These are phyloP conservation scores for Haliclystus octoradiatus DNA, from an alignment of 30 jellyfish, hydroid and myxozoan genomes.

Conservation along the genomic window DNA sequence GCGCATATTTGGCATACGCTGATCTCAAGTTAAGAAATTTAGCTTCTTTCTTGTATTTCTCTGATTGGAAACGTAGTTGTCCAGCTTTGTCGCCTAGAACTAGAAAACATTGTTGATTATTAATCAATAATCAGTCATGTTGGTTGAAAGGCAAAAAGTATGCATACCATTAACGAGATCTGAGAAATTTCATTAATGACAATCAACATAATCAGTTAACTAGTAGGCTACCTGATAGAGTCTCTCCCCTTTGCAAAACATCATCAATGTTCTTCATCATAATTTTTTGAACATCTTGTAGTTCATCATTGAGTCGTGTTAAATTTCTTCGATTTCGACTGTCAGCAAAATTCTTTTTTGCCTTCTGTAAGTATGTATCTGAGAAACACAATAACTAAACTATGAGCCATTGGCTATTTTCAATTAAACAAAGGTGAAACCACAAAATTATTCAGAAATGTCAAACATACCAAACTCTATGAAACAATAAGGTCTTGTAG, in stretches of 20 bases:
- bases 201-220: too few species aligned
- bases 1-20: conserved; percentile 89
- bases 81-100: conserved; percentile 97
- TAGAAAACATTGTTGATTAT: conserved; percentile 14
- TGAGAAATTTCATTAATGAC: too few species aligned
- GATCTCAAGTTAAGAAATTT: conserved; percentile 74
- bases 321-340: conserved; percentile 56
- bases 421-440: too few species aligned
- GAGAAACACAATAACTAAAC: neutral
- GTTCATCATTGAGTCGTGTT: conserved; percentile 75
- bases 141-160: too few species aligned
- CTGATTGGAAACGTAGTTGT: conserved; percentile 85
- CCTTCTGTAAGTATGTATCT: conserved; percentile 86
- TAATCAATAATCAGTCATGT: too few species aligned
- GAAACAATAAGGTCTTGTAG: conserved; percentile 88
- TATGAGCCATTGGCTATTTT: neutral
- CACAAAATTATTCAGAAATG: too few species aligned
- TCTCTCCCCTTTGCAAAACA: conserved; percentile 93
- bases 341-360: conserved; percentile 75
- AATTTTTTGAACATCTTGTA: conserved; percentile 93
- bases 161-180: too few species aligned
- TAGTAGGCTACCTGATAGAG: conserved; percentile 91
- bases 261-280: conserved; percentile 97
- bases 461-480: conserved; percentile 81
- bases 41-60: conserved; percentile 89